Evolutionary conservation across 1,140 invertebrate genomes (phyloP).

Genomic region (Camponotus vicinus): DNA sequence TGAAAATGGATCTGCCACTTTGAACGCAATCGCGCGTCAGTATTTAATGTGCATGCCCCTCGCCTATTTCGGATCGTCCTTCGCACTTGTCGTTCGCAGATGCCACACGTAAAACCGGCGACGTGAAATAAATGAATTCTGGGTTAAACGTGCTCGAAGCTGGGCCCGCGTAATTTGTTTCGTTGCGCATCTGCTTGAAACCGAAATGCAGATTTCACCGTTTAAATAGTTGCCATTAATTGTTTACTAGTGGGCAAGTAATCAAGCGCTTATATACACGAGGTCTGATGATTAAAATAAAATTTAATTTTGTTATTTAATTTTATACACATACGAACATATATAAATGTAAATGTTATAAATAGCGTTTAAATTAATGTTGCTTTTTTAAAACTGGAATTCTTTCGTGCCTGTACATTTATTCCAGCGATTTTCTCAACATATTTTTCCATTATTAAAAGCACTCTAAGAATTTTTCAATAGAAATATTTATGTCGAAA

Average conservation of each 20-base stretch:
- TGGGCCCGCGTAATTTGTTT: constrained; percentile 5
- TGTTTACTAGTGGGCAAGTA: not conserved
- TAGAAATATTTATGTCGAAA: not conserved
- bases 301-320: not conserved
- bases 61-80: not conserved
- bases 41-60: constrained; percentile 50
- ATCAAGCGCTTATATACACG: not conserved
- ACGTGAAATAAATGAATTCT: constrained; percentile 55
- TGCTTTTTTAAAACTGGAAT: not conserved
- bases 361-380: not conserved
- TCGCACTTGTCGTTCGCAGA: not conserved
- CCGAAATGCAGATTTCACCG: not conserved
- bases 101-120: constrained; percentile 7
- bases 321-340: no score
- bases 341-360: not conserved
- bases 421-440: not conserved
- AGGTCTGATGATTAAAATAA: not conserved
- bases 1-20: constrained; percentile 63
- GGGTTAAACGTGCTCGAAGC: not conserved
- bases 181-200: constrained; percentile 19
- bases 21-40: constrained; percentile 12
- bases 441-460: not conserved
- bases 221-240: not conserved
- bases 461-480: not conserved
- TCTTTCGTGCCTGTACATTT: not conserved